Base-by-base conservation (phyloP, 2,797 vertebrate species). In the Pseudomugil gertrudae region DNA sequence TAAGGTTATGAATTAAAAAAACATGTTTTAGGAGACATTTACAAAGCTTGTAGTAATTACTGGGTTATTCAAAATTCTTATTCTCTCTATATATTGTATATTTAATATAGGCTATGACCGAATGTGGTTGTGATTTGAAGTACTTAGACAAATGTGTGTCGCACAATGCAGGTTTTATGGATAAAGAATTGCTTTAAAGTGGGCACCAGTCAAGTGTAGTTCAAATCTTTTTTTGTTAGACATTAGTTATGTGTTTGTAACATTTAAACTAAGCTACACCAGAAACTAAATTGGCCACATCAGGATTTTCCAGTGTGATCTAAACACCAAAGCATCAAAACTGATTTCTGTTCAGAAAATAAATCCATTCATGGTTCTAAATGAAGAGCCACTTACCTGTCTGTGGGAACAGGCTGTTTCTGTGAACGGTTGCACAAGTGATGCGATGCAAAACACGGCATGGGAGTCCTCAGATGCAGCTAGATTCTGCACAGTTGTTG, bases 361-460 rank as follows among this genome's bases (percentile, higher is more conserved):
- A 58, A 48, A 10, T 78, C 19, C 7, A 53, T 70, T 55, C 10
- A 73, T 79, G 56, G 57, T 55, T 60, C 9, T 27, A n/a, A 64
- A 68, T 72, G 2, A 55, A 38, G 24, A 65, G 21, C n/a, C 66
- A 66, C 82, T 47, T 84, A 91, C 90, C 89, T 90, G 81, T 64
- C 29, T 2, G 60, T 70, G 66, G 53, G 74, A 72, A 65, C 23
- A 14, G 24, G 27, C 15, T 57, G 58, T 14, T 15, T 21, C 48
- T 40, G 19, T 47, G 45, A 64, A 23, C 51, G 50, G 40, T 81
- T 56, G 43, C 48, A 68, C 65, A n/a, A 73, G 35, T 45, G 58
- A 43, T 10, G 24, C 40, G 60, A 78, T n/a, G 26, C 9, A n/a
- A 57, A 48, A 48, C 40, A 26, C 50, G 21, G 33, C 61, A 40